A percentile compares a stretch with the other conserved stretches of the same genome.
phyloP scores from a whole-genome alignment of 2,797 vertebrate species.

The Dryobates pubescens region DNA sequence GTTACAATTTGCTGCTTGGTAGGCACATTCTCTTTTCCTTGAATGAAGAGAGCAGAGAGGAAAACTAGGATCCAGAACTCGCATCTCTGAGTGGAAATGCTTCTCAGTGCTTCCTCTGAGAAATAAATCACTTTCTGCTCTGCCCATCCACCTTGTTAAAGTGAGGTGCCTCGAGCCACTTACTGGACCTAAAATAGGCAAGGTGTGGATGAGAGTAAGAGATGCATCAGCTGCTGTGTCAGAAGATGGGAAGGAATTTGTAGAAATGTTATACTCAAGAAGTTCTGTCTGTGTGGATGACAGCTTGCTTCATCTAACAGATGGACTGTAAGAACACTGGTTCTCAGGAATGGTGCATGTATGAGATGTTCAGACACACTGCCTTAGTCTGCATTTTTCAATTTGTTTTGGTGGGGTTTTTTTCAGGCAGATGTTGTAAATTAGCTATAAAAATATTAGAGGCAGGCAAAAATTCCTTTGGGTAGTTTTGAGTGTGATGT shows the following conservation, averaged over 20 bases:
- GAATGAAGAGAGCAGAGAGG: background rate
- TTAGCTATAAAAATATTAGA: slow-evolving; percentile 70
- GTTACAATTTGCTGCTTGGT: background rate
- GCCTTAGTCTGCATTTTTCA: slow-evolving; percentile 59
- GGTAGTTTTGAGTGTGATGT: slow-evolving; percentile 40
- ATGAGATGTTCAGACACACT: slow-evolving; percentile 47
- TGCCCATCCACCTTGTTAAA: background rate
- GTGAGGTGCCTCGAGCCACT: background rate
- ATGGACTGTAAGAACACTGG: background rate
- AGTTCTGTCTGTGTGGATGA: background rate
- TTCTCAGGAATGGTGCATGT: background rate
- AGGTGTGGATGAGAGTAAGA: background rate
- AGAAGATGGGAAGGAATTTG: background rate
- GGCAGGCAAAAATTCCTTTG: slow-evolving; percentile 48
- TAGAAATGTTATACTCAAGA: background rate
- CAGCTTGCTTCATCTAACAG: background rate
- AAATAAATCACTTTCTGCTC: background rate
- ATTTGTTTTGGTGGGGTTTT: slow-evolving; percentile 26
- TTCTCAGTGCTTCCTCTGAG: background rate
- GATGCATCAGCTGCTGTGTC: background rate
- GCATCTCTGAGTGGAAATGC: background rate
- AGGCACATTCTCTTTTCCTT: background rate
- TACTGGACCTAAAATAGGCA: background rate
- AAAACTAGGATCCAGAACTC: background rate
- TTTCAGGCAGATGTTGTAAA: slow-evolving; percentile 71